Evolutionary conservation across 2,888 invertebrate genomes (phyloP), one percentile per base, ranked within the genome.

Genomic region (Boloria selene): DNA sequence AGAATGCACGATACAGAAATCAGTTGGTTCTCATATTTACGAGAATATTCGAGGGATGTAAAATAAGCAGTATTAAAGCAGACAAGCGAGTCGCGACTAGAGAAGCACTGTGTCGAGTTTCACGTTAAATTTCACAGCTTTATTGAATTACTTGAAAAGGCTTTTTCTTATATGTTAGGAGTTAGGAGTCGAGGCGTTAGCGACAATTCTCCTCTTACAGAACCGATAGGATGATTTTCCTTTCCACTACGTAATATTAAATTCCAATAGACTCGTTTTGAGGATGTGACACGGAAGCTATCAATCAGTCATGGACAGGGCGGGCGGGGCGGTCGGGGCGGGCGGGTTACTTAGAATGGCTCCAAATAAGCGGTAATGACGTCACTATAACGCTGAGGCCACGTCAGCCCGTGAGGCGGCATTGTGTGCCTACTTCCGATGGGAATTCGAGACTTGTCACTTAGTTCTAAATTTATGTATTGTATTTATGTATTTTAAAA

Each of bases 351-450:
- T 60, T 42, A 51, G 18, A 45, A 22, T 38, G 51, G 44, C 59
- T 44, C 49, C 62, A 60, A 65, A 62, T 54, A 68, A 65, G 52
- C 62, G 54, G 54, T 65, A 60, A 68, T 63, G 60, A 65, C 62
- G 62, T 65, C 47, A 68, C 22, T 55, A 52, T 62, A 65, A 56
- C 44, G 45, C 22, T 55, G 18, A 38, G 18, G 16, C 17, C n/a
- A 51, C n/a, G 16, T 13, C 3, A 55, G 42, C 3, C 7, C 44
- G 14, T 3, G 10, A 13, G 16, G 10, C n/a, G 26, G 18, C 31
- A 16, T 16, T 13, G 16, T 49, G 26, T 17, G 7, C 31, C 31
- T 38, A 38, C 2, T 31, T 31, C 31, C 31, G 31, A 10, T 38
- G 10, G 31, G 31, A 38, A 38, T 2, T 38, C 0, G 31, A 38